Evolutionary conservation across 2,113 vertebrate genomes (phyloP).

Genomic region (Cettia cetti): DNA sequence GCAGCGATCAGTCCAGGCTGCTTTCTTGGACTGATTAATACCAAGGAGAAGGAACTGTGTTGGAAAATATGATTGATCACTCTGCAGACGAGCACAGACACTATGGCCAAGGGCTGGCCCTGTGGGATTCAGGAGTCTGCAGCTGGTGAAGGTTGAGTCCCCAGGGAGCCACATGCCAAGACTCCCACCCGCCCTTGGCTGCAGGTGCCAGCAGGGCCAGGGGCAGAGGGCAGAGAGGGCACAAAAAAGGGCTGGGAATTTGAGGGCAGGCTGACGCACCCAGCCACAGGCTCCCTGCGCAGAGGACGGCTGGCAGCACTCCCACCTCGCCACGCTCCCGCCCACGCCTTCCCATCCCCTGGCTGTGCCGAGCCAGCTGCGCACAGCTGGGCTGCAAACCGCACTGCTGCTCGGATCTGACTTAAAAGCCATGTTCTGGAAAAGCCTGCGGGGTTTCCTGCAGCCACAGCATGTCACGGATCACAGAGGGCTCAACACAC

Average conservation of each 20-base stretch:
- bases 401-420: background rate
- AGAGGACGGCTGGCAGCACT: background rate
- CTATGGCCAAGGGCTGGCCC: background rate
- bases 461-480: background rate
- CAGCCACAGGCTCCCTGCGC: background rate
- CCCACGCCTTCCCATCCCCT: background rate
- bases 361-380: background rate
- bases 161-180: background rate
- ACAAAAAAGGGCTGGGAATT: background rate
- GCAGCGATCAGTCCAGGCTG: background rate
- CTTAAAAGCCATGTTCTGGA: background rate
- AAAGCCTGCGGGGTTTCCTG: background rate
- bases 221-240: background rate
- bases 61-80: constrained; percentile 19
- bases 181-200: background rate
- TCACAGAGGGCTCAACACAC: background rate
- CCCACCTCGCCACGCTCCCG: background rate
- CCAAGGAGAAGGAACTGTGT: background rate
- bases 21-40: background rate
- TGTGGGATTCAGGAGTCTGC: background rate
- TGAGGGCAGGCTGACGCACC: background rate
- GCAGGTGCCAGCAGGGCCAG: background rate
- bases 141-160: background rate
- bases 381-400: constrained; percentile 23
- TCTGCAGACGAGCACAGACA: background rate